phyloP scores from a whole-genome alignment of 1,140 invertebrate genomes.

The Orchestia grillus region DNA sequence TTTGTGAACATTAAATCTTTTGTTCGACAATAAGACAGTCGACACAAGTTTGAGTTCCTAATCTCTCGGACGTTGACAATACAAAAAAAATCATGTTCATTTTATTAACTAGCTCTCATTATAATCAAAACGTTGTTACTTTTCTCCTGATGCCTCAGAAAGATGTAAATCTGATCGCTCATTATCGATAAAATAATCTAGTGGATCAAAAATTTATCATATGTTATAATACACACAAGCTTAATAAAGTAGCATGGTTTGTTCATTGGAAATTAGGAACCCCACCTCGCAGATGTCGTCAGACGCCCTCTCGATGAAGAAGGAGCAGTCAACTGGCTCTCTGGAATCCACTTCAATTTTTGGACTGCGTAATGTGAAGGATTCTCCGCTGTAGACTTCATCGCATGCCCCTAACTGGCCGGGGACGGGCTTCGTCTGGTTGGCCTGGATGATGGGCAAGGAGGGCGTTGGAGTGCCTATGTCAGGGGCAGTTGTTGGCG shows the following conservation, averaged over 20 bases:
- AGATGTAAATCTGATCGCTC: background rate
- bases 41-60: too few species aligned
- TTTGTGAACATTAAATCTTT: too few species aligned
- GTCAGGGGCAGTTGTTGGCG: background rate
- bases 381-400: conserved; percentile 53
- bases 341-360: background rate
- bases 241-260: background rate
- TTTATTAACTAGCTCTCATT: background rate
- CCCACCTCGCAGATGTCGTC: conserved; percentile 3
- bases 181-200: background rate
- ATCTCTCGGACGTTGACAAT: background rate
- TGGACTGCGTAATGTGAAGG: conserved; percentile 23
- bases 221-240: background rate
- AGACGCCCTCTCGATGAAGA: conserved; percentile 23
- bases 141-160: background rate
- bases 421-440: background rate
- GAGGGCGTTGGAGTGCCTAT: background rate
- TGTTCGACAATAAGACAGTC: too few species aligned
- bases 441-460: background rate
- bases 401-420: background rate
- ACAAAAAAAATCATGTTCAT: background rate
- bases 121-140: background rate
- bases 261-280: background rate
- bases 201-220: background rate
- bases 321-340: background rate